Percentiles rank a stretch among this genome's conserved stretches.
Conservation (phyloP, 2,797 vertebrate species). For the Onychomys arenicola region DNA sequence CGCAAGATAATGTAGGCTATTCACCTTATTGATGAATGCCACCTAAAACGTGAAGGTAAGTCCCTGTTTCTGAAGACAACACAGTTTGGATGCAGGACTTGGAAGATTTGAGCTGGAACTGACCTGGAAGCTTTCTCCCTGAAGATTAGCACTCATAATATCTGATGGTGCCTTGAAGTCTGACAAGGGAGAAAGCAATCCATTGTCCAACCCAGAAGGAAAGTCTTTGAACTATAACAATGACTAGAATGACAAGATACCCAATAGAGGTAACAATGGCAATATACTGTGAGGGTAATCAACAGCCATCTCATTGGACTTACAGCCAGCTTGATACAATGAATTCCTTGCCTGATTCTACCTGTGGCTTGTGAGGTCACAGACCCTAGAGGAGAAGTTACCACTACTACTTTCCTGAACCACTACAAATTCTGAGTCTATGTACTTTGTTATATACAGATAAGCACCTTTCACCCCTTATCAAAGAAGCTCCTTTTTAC, state of each 20-base stretch:
- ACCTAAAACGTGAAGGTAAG: no score
- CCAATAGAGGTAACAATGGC: background rate
- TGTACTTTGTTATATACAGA: background rate
- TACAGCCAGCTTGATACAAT: background rate
- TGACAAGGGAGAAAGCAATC: background rate
- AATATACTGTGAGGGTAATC: background rate
- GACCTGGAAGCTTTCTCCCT: background rate
- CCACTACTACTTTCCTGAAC: background rate
- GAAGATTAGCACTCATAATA: background rate
- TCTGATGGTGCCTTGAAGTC: background rate
- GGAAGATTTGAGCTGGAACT: background rate
- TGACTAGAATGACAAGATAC: background rate
- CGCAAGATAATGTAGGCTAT: background rate
- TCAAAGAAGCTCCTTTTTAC: background rate
- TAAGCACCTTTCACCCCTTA: background rate
- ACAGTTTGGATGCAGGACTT: background rate
- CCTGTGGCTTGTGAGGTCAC: background rate
- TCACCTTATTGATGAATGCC: background rate
- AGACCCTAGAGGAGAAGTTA: background rate
- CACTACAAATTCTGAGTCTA: background rate
- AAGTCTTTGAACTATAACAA: background rate
- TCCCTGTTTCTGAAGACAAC: background rate
- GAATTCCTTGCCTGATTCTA: background rate
- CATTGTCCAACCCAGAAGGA: background rate
- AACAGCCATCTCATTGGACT: background rate